A percentile compares a stretch with the other conserved stretches of the same genome.
Conservation (phyloP, 2,113 vertebrate genomes). For the Perca fluviatilis region DNA sequence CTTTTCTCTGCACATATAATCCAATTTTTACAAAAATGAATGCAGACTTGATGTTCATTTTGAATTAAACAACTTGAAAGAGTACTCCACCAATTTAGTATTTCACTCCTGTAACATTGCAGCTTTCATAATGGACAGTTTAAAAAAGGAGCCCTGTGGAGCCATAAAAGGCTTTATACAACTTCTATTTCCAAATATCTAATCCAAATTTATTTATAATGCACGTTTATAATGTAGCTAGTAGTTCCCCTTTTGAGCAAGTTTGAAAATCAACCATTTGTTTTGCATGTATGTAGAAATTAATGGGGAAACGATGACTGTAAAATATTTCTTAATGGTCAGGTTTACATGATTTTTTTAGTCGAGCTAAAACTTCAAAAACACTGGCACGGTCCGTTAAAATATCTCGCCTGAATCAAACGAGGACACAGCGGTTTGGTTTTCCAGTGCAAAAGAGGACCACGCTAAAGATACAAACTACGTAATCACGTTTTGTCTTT, state of each 20-base stretch:
- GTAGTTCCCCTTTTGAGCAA: not conserved
- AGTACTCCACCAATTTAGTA: not conserved
- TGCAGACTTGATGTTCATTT: conserved; percentile 8
- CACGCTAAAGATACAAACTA: not conserved
- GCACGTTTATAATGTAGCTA: not conserved
- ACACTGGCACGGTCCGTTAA: conserved; percentile 17
- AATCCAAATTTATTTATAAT: too few species aligned
- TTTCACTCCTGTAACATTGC: not conserved
- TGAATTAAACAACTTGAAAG: not conserved
- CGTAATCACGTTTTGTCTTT: not conserved
- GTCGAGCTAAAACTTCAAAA: not conserved
- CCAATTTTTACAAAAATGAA: not conserved
- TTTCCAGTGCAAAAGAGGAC: not conserved
- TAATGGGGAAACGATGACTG: not conserved
- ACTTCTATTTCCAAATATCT: too few species aligned
- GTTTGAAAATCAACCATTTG: not conserved
- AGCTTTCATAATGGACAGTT: too few species aligned
- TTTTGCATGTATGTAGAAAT: not conserved
- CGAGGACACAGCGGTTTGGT: not conserved
- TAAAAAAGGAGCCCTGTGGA: not conserved
- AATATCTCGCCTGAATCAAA: not conserved
- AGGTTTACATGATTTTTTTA: not conserved
- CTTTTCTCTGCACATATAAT: too few species aligned
- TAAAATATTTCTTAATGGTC: not conserved
- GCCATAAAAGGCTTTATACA: not conserved